These are phyloP conservation scores for Coreius guichenoti DNA, from an alignment of 2,797 vertebrate species.

Conservation along the genomic window DNA sequence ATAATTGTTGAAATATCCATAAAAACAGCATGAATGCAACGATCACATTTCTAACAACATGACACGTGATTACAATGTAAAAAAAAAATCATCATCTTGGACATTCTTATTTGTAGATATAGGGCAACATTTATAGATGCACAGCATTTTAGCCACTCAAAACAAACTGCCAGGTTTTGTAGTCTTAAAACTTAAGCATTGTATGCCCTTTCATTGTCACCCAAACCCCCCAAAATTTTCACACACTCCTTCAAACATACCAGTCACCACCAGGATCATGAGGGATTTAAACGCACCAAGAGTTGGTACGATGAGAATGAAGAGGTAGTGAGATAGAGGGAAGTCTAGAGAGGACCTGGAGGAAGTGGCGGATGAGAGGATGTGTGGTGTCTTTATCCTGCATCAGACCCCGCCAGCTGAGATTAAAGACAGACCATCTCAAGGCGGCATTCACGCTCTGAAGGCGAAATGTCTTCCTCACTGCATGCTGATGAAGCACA, in stretches of 20 bases:
- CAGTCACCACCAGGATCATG: constrained; percentile 53
- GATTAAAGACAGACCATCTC: constrained; percentile 88
- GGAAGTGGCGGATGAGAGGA: constrained; percentile 65
- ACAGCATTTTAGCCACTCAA: background rate
- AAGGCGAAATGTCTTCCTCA: constrained; percentile 78
- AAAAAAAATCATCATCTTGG: too few species aligned
- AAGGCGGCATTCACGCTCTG: constrained; percentile 87
- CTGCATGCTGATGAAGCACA: constrained; percentile 88
- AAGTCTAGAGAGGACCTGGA: constrained; percentile 33
- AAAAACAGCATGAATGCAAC: too few species aligned
- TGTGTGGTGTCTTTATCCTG: constrained; percentile 85
- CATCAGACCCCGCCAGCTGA: constrained; percentile 87
- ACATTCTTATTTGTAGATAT: too few species aligned
- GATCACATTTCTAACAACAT: too few species aligned
- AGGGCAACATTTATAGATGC: too few species aligned
- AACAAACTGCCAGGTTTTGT: background rate
- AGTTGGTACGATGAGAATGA: background rate
- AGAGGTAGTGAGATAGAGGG: constrained; percentile 25
- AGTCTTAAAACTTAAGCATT: background rate
- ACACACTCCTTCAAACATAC: background rate
- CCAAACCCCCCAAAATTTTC: background rate
- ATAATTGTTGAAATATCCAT: too few species aligned
- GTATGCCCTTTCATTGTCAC: background rate
- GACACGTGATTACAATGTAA: too few species aligned
- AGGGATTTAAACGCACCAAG: constrained; percentile 15